A percentile compares a stretch with the other conserved stretches of the same genome.
phyloP scores from a whole-genome alignment of 1,140 invertebrate genomes.

The Neodiprion pinetum region DNA sequence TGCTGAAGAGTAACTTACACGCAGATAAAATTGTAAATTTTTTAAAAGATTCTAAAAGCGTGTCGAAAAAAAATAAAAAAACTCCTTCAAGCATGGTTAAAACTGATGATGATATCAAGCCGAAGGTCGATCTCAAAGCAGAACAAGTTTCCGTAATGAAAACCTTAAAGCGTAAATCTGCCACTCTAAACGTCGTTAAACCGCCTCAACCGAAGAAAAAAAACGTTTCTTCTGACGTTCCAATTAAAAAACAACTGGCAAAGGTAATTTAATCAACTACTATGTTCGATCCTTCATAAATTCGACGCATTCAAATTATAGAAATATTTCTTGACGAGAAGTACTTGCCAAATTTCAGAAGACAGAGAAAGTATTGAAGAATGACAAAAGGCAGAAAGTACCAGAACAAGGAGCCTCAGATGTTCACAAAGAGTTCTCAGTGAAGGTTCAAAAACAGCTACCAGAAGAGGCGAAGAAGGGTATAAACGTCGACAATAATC shows the following conservation, averaged over 20 bases:
- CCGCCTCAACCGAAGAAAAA: neutral
- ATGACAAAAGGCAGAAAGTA: neutral
- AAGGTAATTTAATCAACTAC: neutral
- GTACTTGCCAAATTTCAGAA: too few relatives aligned
- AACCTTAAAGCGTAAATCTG: neutral
- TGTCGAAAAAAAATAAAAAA: neutral
- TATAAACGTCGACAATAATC: slow-evolving; percentile 20
- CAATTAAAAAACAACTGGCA: neutral
- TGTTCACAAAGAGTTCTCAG: neutral
- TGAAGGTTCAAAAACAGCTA: too few relatives aligned
- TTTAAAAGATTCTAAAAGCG: neutral
- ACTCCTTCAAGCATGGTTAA: neutral
- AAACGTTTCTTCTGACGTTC: neutral
- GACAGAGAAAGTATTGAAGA: neutral
- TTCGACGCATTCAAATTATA: neutral
- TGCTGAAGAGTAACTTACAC: neutral
- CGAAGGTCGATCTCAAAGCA: neutral
- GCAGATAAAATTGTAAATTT: neutral
- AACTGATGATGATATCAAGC: neutral
- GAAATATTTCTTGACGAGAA: neutral
- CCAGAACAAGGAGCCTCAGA: neutral
- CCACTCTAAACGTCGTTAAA: neutral
- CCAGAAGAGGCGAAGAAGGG: too few relatives aligned
- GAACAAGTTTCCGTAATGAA: neutral
- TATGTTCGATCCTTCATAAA: neutral